phyloP scores from a whole-genome alignment of 2,797 vertebrate genomes.

The Muraenolepis orangiensis region DNA sequence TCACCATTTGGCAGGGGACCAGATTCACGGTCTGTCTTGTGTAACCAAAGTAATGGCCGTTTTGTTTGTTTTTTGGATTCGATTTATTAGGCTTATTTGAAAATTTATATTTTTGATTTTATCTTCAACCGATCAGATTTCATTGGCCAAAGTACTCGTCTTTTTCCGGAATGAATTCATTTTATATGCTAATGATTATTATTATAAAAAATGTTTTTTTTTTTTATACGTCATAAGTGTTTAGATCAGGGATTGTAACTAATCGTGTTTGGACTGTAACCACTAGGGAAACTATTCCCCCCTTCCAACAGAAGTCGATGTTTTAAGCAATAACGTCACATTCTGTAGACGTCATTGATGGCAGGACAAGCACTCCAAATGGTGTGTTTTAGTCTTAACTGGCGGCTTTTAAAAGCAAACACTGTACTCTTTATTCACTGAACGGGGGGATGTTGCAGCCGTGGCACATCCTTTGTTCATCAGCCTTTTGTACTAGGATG shows the following conservation, averaged over 20 bases:
- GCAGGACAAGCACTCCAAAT: slow-evolving; percentile 2
- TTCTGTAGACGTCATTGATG: neutral
- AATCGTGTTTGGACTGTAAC: neutral
- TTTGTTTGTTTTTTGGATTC: neutral
- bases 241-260: slow-evolving; percentile 1
- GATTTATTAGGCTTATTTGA: neutral
- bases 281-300: neutral
- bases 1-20: neutral
- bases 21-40: neutral
- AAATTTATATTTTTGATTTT: neutral
- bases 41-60: neutral
- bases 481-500: neutral
- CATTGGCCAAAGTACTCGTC: neutral
- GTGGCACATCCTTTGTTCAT: slow-evolving; percentile 27
- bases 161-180: neutral
- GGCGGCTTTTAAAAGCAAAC: slow-evolving; percentile 38
- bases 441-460: slow-evolving; percentile 19
- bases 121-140: neutral
- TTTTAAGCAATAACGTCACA: slow-evolving; percentile 18
- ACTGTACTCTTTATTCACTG: slow-evolving; percentile 4
- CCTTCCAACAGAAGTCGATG: neutral
- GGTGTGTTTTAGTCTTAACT: neutral
- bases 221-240: neutral
- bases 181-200: neutral
- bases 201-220: neutral